These are phyloP conservation scores for Pituophis catenifer DNA, from an alignment of 2,113 vertebrate species.

Conservation along the genomic window DNA sequence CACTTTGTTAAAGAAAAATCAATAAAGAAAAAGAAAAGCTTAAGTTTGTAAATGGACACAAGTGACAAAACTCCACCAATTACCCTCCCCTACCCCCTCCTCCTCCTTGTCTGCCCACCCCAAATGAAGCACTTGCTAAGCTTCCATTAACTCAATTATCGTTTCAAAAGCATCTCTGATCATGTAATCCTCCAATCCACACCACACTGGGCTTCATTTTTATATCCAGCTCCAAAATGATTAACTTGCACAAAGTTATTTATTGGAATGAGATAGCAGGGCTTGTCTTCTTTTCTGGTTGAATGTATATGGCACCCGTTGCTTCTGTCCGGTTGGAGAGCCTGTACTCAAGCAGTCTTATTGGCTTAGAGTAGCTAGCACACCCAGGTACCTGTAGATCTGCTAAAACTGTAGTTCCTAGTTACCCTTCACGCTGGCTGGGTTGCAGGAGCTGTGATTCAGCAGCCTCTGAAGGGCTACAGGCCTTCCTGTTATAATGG, in stretches of 20 bases:
- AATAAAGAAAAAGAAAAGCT: conserved; percentile 64
- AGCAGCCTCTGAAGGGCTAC: neutral
- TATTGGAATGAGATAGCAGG: conserved; percentile 23
- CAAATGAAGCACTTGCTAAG: conserved; percentile 58
- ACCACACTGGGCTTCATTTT: conserved; percentile 50
- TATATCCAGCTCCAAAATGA: conserved; percentile 57
- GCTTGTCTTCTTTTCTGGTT: neutral
- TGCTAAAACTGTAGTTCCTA: neutral
- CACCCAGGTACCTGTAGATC: neutral
- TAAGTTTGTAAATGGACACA: conserved; percentile 63
- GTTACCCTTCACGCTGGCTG: neutral
- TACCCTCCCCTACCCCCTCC: conserved; percentile 31
- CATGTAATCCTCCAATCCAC: conserved; percentile 16
- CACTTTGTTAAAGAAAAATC: conserved; percentile 66
- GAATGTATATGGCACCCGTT: neutral
- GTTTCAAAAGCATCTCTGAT: conserved; percentile 61
- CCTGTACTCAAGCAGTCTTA: neutral
- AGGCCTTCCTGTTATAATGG: neutral
- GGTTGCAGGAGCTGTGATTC: neutral
- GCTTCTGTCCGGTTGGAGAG: neutral
- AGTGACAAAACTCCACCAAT: conserved; percentile 65
- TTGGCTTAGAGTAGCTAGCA: neutral
- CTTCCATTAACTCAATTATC: conserved; percentile 71
- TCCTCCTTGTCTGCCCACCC: neutral
- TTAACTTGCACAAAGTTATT: conserved; percentile 63